Evolutionary conservation across 2,888 invertebrate genomes (phyloP), one percentile per base, ranked within the genome.

Genomic region (Glyphotaelius pellucidus): DNA sequence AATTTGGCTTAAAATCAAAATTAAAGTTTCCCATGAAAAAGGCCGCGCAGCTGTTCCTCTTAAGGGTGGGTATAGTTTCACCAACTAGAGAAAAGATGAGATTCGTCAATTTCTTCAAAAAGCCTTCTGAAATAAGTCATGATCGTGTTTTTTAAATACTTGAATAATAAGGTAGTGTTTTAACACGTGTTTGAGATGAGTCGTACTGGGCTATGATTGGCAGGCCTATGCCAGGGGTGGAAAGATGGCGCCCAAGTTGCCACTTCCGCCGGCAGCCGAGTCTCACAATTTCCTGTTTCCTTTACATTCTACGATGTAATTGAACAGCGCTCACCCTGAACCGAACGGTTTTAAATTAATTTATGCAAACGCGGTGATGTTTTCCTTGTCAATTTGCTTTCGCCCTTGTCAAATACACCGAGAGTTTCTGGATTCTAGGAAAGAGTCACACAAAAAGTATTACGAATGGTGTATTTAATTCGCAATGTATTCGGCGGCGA

Each of bases 251-350:
- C 88, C 88, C 67, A 42, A 88, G 67, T 88, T 88, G 88, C 67
- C 88, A 79, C 88, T 47, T 88, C 88, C 88, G 67, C 79, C 67
- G 32, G 79, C 79, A 67, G 14, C 88, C 32, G 67, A 88, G 25
- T 88, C 85, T 25, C 88, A 89, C 80, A 89, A 89, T 89, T 89
- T 89, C 89, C 89, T 89, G 89, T 89, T 89, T 89, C 89, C 89
- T 38, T 35, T 80, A 81, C 89, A 81, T 81, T 89, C 89, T 80
- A n/a, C 30, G 89, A 89, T 81, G 47, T 89, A 89, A 89, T 89
- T 89, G 42, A 80, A 89, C 80, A 80, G 88, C 67, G 11, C 79
- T 79, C 67, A 79, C 79, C 67, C 67, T 79, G 35, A 35, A 25
- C 88, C 38, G 88, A 89, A 80, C 79, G 88, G 19, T 35, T 79